Base-by-base conservation (phyloP, 2,797 vertebrate species). In the Premnoplex brunnescens region DNA sequence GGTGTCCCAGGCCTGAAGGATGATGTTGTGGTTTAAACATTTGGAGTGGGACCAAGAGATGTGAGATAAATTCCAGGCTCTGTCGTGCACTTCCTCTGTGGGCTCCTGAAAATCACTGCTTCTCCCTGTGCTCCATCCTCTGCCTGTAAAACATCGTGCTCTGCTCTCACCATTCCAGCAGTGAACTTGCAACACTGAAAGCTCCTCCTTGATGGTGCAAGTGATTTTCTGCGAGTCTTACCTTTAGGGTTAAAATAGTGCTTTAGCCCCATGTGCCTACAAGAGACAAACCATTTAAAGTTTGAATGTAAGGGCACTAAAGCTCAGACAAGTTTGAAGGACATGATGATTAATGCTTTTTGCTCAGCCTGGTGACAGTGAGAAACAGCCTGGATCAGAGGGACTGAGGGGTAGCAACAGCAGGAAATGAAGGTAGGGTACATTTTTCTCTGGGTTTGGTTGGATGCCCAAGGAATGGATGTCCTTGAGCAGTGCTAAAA, bases 11-110 rank as follows among this genome's bases (percentile, higher is more conserved):
- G 75, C 78, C 81, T 79, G 80, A 44, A 67, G 86, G 84, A 89
- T 95, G 92, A 92, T 91, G 81, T 71, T 46, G 91, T 58, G 88
- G 22, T 80, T 92, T 12, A 91, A 88, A 30, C 84, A 79, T 91
- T 91, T 96, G 95, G 94, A 52, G 32, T 67, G 75, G 84, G 30
- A 71, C 81, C 95, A 96, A 54, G 72, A 91, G 91, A 96, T 74
- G 91, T 32, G 93, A 87, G 92, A 96, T n/a, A 58, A 91, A 96
- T 94, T 85, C 93, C 91, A 93, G 81, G 75, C 91, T 48, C 74
- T 60, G 82, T 14, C 69, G 76, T 62, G 66, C 74, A 28, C 63
- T 95, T 96, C 91, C 91, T 95, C 80, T 89, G 36, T 34, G 66
- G 56, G 78, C 84, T 76, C 74, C 90, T 94, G 90, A 64, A 87